Evolutionary conservation across 2,113 vertebrate genomes (phyloP).

Genomic region (Enhydra lutris): DNA sequence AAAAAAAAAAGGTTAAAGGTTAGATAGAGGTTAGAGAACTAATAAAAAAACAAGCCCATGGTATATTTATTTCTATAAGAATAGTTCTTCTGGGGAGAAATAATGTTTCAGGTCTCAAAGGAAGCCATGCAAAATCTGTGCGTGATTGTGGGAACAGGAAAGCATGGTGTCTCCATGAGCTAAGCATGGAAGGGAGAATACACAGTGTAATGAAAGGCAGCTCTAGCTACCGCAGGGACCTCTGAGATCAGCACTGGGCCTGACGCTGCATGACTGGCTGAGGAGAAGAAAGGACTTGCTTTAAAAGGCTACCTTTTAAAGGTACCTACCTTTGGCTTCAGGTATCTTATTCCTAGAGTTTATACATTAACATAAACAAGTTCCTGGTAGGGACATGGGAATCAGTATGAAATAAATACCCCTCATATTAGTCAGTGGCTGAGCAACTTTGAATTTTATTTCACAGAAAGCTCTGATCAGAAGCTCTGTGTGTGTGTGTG

Average conservation of each 20-base stretch:
- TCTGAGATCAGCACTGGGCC: not conserved
- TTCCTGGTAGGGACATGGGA: not conserved
- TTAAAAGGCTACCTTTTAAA: not conserved
- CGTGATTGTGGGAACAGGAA: not conserved
- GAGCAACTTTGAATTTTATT: not conserved
- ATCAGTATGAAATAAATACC: not conserved
- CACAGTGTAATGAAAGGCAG: not conserved
- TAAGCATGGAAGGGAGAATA: not conserved
- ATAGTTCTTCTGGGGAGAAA: not conserved
- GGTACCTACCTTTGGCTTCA: not conserved
- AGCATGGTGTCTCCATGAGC: not conserved
- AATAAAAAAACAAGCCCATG: not conserved
- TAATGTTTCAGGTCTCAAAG: not conserved
- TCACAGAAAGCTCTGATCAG: not conserved
- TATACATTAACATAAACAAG: not conserved
- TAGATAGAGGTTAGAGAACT: not conserved
- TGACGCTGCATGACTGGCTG: rapidly evolving
- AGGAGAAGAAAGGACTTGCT: not conserved
- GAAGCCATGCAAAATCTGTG: not conserved
- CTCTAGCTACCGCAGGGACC: not conserved
- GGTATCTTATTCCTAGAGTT: not conserved
- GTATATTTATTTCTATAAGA: not conserved
- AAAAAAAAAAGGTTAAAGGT: not conserved
- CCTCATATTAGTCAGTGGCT: not conserved
- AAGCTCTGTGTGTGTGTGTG: not conserved